A percentile compares a stretch with the other conserved stretches of the same genome.
Conservation (phyloP, 64 coral and sea anemone genomes). For the Hydrozoanthus tunicans region DNA sequence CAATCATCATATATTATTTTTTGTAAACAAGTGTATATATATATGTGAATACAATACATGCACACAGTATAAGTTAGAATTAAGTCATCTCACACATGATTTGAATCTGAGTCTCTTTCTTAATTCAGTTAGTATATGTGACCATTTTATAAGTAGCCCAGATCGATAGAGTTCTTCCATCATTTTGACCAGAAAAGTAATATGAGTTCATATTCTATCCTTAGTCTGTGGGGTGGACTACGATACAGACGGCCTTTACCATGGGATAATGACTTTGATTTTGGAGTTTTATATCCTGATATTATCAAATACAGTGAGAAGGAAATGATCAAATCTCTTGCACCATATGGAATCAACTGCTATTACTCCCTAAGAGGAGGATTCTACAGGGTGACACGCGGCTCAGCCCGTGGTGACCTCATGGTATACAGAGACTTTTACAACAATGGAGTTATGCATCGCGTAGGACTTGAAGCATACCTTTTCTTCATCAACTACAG, state of each 20-base stretch:
- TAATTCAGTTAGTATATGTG: no score
- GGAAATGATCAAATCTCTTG: slow-evolving; percentile 54
- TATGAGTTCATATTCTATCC: not conserved
- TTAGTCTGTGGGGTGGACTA: slow-evolving; percentile 83
- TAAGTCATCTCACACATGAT: no score
- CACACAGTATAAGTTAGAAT: no score
- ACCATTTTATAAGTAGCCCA: no score
- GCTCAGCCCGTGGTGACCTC: slow-evolving; percentile 67
- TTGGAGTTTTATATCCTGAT: slow-evolving; percentile 69
- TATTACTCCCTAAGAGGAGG: slow-evolving; percentile 65
- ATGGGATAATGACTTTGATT: slow-evolving; percentile 89
- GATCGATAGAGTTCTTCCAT: no score
- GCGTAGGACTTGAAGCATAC: slow-evolving; percentile 72
- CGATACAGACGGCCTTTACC: slow-evolving; percentile 67
- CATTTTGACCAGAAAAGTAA: not conserved
- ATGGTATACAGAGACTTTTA: slow-evolving; percentile 77
- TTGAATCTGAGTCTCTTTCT: no score
- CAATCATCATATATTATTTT: no score
- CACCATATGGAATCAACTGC: slow-evolving; percentile 59
- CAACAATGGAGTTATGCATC: slow-evolving; percentile 74
- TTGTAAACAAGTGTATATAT: no score
- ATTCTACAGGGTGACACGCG: slow-evolving; percentile 74
- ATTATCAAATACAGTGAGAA: slow-evolving; percentile 49
- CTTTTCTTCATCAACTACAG: slow-evolving; percentile 83
- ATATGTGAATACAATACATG: no score